Conservation (phyloP, 2,113 vertebrate genomes). For the Protobothrops mucrosquamatus region DNA sequence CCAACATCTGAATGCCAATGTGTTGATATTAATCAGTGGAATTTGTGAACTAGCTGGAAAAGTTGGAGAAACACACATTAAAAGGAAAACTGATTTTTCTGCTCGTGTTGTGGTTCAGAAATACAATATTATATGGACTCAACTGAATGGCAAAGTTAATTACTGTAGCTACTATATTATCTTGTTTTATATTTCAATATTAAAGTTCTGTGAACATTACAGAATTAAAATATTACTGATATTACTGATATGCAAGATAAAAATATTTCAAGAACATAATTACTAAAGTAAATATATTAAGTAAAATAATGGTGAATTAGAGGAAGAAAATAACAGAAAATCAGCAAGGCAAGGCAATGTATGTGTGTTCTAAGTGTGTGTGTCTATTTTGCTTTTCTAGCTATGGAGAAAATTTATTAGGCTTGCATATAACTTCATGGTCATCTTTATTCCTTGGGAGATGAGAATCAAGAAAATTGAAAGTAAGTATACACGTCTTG, state of each 20-base stretch:
- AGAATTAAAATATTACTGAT: background rate
- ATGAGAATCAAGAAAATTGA: conserved; percentile 98
- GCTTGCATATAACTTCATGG: conserved; percentile 86
- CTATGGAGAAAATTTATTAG: conserved; percentile 89
- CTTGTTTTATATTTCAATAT: background rate
- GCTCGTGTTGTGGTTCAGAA: background rate
- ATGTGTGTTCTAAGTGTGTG: background rate
- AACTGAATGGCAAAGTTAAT: background rate
- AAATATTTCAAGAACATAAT: background rate
- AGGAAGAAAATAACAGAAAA: background rate
- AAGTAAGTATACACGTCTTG: conserved; percentile 76
- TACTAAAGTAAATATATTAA: background rate
- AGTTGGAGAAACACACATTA: background rate
- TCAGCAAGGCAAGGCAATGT: background rate
- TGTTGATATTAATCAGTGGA: background rate
- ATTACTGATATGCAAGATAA: background rate
- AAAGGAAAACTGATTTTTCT: background rate
- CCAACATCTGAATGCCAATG: background rate
- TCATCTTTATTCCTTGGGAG: conserved; percentile 96
- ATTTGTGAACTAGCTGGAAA: background rate
- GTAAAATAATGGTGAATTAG: background rate
- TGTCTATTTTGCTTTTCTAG: conserved; percentile 61
- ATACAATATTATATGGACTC: background rate
- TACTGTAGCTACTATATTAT: background rate
- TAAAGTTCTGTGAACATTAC: background rate